Conservation (phyloP, 1,140 invertebrate genomes). For the Dreissena rostriformis region DNA sequence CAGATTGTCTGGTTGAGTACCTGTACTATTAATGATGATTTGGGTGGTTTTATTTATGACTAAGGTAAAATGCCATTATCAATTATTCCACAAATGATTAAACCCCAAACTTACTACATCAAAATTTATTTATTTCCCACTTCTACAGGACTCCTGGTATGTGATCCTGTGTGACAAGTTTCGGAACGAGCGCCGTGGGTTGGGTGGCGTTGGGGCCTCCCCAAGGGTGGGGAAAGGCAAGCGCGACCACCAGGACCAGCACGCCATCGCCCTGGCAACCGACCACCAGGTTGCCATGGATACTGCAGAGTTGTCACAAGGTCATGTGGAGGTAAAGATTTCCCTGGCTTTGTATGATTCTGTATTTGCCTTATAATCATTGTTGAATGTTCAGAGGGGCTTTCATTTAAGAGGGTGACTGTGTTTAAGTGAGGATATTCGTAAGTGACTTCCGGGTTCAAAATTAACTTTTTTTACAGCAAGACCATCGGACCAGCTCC, state of each 20-base stretch:
- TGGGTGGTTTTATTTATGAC: too few relatives aligned
- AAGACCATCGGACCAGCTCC: too few relatives aligned
- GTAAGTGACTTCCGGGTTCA: too few relatives aligned
- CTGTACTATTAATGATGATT: too few relatives aligned
- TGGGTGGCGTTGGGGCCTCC: constrained; percentile 39
- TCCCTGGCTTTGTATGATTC: too few relatives aligned
- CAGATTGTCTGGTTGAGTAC: too few relatives aligned
- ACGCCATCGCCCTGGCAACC: constrained; percentile 1
- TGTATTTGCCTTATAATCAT: too few relatives aligned
- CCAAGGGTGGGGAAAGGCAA: constrained; percentile 28
- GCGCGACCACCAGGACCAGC: constrained; percentile 33
- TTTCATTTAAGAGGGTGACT: too few relatives aligned
- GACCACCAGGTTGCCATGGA: constrained; percentile 37
- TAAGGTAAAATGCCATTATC: background rate
- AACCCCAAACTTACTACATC: background rate
- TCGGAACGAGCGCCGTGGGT: constrained; percentile 46
- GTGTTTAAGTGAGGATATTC: too few relatives aligned
- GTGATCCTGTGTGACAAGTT: constrained; percentile 57
- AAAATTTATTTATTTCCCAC: background rate
- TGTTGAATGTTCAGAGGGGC: too few relatives aligned
- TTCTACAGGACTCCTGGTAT: constrained; percentile 54
- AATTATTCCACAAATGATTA: background rate
- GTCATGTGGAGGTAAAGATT: constrained; percentile 8
- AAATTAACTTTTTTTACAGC: too few relatives aligned
- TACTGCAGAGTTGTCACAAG: background rate